Percentiles rank a stretch among this genome's conserved stretches.
Conservation (phyloP, 2,888 invertebrate genomes). For the Heliconius hortense region DNA sequence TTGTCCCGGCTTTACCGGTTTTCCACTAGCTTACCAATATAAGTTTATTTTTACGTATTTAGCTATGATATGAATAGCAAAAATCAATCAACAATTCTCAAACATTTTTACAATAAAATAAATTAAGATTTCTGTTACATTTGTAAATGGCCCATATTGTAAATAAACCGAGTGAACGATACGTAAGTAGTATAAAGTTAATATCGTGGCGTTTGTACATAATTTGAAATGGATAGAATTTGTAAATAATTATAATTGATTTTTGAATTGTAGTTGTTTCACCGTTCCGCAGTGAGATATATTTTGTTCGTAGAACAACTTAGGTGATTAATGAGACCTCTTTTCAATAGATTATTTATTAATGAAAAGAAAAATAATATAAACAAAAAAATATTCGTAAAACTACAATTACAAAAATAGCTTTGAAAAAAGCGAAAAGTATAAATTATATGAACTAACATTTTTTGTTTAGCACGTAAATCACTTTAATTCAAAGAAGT, state of each 20-base stretch:
- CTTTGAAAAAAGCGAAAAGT: too few species aligned
- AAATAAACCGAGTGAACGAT: slow-evolving; percentile 59
- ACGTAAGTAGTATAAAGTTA: slow-evolving; percentile 66
- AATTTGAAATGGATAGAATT: slow-evolving; percentile 64
- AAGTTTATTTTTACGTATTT: neutral
- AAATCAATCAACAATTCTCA: neutral
- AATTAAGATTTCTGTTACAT: slow-evolving; percentile 28
- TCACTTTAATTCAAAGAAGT: too few species aligned
- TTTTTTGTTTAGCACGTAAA: too few species aligned
- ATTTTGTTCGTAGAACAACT: slow-evolving; percentile 74
- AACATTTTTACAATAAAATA: neutral
- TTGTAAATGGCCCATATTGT: slow-evolving; percentile 60
- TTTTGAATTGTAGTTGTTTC: slow-evolving; percentile 47
- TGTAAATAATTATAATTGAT: slow-evolving; percentile 43
- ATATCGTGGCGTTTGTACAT: slow-evolving; percentile 73
- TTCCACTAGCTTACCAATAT: too few species aligned
- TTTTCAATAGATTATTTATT: slow-evolving; percentile 33
- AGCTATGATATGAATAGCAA: neutral
- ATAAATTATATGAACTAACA: too few species aligned
- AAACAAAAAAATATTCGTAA: too few species aligned
- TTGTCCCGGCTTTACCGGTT: too few species aligned
- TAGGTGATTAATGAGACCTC: slow-evolving; percentile 45
- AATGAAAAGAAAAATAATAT: too few species aligned
- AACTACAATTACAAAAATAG: too few species aligned
- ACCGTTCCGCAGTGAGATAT: slow-evolving; percentile 64